phyloP scores from a whole-genome alignment of 2,113 vertebrate genomes.

The Ciconia boyciana region DNA sequence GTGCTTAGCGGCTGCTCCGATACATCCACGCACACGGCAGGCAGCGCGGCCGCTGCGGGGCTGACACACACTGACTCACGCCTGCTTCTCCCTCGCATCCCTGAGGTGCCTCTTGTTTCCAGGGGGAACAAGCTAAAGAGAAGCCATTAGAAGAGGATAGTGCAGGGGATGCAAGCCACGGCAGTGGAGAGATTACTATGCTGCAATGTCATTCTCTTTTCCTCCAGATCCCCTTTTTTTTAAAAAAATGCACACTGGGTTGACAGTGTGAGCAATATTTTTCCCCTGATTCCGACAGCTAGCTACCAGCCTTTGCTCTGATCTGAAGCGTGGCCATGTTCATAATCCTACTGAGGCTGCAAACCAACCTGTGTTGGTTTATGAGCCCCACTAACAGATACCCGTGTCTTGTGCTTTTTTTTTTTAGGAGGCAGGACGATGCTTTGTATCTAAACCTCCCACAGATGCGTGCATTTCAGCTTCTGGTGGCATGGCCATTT shows the following conservation, averaged over 20 bases:
- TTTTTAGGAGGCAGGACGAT: background rate
- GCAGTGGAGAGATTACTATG: background rate
- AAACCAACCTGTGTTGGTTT: background rate
- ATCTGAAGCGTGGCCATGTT: background rate
- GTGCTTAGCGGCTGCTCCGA: rapidly evolving
- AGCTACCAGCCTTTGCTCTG: background rate
- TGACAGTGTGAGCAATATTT: background rate
- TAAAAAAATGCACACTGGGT: rapidly evolving
- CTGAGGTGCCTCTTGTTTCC: background rate
- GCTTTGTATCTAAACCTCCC: background rate
- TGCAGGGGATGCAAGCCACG: background rate
- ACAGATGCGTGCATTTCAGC: background rate
- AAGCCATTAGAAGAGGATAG: background rate
- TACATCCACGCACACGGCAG: background rate
- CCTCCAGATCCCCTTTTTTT: background rate
- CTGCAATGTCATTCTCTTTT: background rate
- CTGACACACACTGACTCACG: background rate
- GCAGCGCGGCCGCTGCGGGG: rapidly evolving
- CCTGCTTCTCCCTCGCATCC: background rate
- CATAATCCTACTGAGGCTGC: background rate
- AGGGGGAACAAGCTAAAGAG: background rate
- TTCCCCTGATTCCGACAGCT: background rate
- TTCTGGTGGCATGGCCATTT: background rate
- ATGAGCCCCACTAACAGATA: background rate
- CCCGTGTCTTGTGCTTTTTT: background rate